phyloP scores from a whole-genome alignment of 2,797 vertebrate species.

The Micromesistius poutassou region DNA sequence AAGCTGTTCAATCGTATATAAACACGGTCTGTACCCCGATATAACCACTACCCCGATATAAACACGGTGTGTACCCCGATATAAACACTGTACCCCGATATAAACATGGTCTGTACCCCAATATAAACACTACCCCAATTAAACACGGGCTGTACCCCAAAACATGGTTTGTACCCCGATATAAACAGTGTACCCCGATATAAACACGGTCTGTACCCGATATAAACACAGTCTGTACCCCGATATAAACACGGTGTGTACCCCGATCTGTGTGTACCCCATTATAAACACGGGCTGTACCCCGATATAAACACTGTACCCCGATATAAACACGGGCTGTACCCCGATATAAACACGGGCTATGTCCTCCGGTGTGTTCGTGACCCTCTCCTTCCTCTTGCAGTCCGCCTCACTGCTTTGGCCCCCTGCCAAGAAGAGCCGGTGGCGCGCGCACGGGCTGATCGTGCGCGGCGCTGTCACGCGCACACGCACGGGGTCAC shows the following conservation, averaged over 20 bases:
- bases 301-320: too few species aligned
- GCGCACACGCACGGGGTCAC: slow-evolving; percentile 49
- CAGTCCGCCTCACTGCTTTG: slow-evolving; percentile 1
- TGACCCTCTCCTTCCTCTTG: background rate
- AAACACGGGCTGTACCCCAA: too few species aligned
- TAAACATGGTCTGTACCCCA: too few species aligned
- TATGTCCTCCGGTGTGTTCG: background rate
- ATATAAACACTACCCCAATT: too few species aligned
- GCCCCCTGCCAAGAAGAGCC: background rate
- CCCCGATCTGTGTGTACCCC: background rate
- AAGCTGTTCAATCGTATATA: too few species aligned
- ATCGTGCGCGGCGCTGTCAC: background rate
- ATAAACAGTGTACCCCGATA: background rate
- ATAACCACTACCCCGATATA: background rate
- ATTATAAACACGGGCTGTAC: too few species aligned
- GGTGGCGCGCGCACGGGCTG: background rate
- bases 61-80: too few species aligned
- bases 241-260: background rate
- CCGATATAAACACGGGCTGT: too few species aligned
- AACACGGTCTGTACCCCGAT: background rate
- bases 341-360: background rate
- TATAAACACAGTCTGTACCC: background rate
- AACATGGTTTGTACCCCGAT: too few species aligned
- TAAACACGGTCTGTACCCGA: background rate
- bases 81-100: too few species aligned